Evolutionary conservation across 2,888 invertebrate genomes (phyloP).

Genomic region (Nomada goodeniana): DNA sequence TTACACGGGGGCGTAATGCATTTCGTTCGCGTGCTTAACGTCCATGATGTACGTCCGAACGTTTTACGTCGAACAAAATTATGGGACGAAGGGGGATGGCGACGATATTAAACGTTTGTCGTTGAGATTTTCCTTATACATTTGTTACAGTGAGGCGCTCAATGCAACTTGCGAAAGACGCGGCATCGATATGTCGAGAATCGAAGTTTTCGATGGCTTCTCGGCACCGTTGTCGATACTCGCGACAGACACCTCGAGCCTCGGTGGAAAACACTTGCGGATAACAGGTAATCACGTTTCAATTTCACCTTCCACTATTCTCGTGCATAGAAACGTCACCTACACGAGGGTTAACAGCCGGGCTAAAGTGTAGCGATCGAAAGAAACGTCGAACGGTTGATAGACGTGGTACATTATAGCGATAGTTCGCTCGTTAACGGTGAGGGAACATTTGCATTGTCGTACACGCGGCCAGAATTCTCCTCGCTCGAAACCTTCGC

Average conservation of each 20-base stretch:
- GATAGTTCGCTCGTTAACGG: conserved; percentile 34
- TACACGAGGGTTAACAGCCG: background rate
- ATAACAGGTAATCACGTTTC: conserved; percentile 86
- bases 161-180: conserved; percentile 88
- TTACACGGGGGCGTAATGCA: background rate
- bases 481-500: too few species aligned
- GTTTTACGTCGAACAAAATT: background rate
- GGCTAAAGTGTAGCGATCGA: background rate
- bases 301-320: background rate
- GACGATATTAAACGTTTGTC: background rate
- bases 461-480: background rate
- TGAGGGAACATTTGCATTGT: conserved; percentile 36
- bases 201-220: conserved; percentile 88
- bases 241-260: conserved; percentile 87
- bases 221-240: conserved; percentile 87
- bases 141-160: conserved; percentile 87
- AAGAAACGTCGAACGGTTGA: background rate
- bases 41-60: background rate
- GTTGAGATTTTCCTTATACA: background rate
- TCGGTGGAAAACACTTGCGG: conserved; percentile 88
- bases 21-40: background rate
- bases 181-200: conserved; percentile 87
- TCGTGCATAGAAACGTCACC: background rate
- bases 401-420: conserved; percentile 11
- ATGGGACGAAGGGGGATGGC: background rate